phyloP scores from a whole-genome alignment of 2,797 vertebrate genomes.

The Oreochromis grahami region DNA sequence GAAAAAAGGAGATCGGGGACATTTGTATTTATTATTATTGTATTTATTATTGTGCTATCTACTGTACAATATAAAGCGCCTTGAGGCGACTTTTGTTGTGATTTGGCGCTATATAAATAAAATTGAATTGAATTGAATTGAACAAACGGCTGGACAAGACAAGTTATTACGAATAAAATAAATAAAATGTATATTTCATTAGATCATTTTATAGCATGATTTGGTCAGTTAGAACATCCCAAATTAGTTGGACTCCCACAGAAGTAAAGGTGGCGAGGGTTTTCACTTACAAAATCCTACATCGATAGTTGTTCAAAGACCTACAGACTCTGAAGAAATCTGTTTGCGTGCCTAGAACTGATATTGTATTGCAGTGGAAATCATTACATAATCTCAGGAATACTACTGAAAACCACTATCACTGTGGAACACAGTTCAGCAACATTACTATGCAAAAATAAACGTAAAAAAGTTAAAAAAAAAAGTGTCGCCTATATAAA shows the following conservation, averaged over 20 bases:
- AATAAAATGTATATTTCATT: too few relatives aligned
- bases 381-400: not conserved
- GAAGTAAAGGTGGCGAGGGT: not conserved
- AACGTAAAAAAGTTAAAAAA: fast-evolving
- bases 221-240: not conserved
- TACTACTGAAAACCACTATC: not conserved
- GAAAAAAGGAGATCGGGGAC: not conserved
- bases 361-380: not conserved
- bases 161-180: not conserved
- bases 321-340: not conserved
- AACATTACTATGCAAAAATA: not conserved
- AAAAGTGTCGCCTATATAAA: not conserved
- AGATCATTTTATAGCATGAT: too few relatives aligned
- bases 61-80: too few relatives aligned
- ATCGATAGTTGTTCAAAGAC: not conserved
- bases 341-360: too few relatives aligned
- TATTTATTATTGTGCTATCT: too few relatives aligned
- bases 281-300: not conserved
- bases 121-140: too few relatives aligned
- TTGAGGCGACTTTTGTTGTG: too few relatives aligned
- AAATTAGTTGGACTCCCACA: not conserved
- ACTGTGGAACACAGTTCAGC: not conserved
- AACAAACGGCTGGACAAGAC: not conserved
- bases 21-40: too few relatives aligned
- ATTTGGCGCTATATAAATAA: too few relatives aligned